Evolutionary conservation across 2,113 vertebrate genomes (phyloP).

Genomic region (Calyptommatus sinebrachiatus): DNA sequence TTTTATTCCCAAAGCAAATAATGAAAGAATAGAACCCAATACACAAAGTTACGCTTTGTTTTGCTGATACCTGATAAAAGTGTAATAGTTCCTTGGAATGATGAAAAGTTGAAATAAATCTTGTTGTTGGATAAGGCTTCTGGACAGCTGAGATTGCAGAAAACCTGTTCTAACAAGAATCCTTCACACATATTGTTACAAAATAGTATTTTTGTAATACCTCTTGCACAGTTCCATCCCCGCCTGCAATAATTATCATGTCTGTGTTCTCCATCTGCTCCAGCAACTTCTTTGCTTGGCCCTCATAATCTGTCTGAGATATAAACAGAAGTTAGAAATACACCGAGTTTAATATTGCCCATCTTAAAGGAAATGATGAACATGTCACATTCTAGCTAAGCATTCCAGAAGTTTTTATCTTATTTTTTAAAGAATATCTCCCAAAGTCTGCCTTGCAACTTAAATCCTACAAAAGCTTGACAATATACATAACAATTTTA

Average conservation of each 20-base stretch:
- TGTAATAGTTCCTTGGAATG: not conserved
- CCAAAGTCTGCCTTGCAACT: not conserved
- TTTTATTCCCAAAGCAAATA: not conserved
- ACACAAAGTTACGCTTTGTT: not conserved
- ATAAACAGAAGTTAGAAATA: conserved; percentile 43
- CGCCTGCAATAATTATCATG: conserved; percentile 92
- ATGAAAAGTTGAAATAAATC: not conserved
- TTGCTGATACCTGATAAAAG: too few relatives aligned
- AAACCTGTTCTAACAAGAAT: too few relatives aligned
- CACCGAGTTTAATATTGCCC: not conserved
- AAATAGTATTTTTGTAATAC: conserved; percentile 54
- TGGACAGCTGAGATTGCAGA: too few relatives aligned
- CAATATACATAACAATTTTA: not conserved
- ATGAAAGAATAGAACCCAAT: not conserved
- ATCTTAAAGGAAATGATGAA: not conserved
- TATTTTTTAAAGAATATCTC: too few relatives aligned
- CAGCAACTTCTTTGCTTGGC: conserved; percentile 94
- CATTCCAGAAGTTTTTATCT: not conserved
- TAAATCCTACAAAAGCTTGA: not conserved
- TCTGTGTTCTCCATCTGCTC: conserved; percentile 92
- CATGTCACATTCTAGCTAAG: not conserved
- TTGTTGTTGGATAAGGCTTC: not conserved
- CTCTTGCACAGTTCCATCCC: conserved; percentile 95
- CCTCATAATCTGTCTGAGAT: conserved; percentile 93
- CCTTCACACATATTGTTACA: too few relatives aligned